Conservation (phyloP, 2,888 invertebrate species). For the Pollenia amentaria region DNA sequence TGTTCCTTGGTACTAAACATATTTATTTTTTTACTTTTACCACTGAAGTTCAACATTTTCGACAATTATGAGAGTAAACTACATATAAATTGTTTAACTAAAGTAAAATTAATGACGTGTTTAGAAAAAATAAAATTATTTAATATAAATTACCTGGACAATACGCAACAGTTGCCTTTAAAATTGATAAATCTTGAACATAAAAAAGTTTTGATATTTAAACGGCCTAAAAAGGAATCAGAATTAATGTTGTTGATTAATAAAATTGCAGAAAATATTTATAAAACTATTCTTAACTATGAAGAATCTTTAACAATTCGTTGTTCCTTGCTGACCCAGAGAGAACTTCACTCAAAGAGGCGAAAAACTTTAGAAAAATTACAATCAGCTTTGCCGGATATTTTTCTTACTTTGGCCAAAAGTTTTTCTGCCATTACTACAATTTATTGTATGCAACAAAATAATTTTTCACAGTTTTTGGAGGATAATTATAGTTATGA, state of each 20-base stretch:
- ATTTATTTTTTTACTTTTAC: slow-evolving; percentile 72
- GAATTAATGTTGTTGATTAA: slow-evolving; percentile 77
- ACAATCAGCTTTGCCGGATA: slow-evolving; percentile 73
- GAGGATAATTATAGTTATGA: slow-evolving; percentile 5
- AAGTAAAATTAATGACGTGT: slow-evolving; percentile 41
- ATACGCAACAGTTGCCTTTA: neutral
- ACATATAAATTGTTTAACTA: slow-evolving; percentile 76
- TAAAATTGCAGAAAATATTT: slow-evolving; percentile 76
- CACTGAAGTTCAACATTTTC: slow-evolving; percentile 45
- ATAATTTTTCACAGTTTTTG: slow-evolving; percentile 16
- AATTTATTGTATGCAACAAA: slow-evolving; percentile 71
- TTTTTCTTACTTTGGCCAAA: slow-evolving; percentile 69
- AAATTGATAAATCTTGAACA: neutral
- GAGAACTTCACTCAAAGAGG: slow-evolving; percentile 78
- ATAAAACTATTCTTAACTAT: slow-evolving; percentile 76
- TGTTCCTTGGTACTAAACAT: slow-evolving; percentile 74
- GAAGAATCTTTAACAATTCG: slow-evolving; percentile 75
- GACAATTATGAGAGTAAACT: slow-evolving; percentile 76
- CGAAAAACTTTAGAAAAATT: slow-evolving; percentile 78
- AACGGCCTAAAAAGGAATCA: slow-evolving; percentile 78
- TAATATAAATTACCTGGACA: slow-evolving; percentile 9
- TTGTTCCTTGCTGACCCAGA: slow-evolving; percentile 74
- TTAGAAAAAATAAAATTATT: slow-evolving; percentile 50
- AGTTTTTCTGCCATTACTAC: slow-evolving; percentile 55
- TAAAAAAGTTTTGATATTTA: slow-evolving; percentile 75